A percentile compares a stretch with the other conserved stretches of the same genome.
Conservation (phyloP, 2,888 invertebrate species). For the Ctenicera cuprea region DNA sequence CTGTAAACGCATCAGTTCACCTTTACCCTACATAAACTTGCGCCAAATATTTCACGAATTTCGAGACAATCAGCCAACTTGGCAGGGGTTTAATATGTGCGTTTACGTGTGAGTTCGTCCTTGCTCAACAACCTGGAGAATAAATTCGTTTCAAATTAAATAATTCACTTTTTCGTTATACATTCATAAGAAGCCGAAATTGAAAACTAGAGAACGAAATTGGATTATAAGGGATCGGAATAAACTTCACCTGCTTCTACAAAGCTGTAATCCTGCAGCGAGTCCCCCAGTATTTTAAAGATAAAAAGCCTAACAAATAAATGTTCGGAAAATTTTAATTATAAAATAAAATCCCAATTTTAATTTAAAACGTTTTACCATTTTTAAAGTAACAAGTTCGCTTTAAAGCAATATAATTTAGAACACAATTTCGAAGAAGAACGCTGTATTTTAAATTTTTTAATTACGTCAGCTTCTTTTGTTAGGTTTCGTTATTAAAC, state of each 20-base stretch:
- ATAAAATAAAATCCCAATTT: constrained; percentile 13
- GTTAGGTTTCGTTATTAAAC: background rate
- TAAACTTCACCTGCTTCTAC: constrained; percentile 27
- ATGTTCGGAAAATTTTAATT: background rate
- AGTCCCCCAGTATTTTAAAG: constrained; percentile 3
- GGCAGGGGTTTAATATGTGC: constrained; percentile 19
- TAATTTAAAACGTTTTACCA: constrained; percentile 12
- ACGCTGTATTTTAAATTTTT: background rate
- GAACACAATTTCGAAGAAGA: background rate
- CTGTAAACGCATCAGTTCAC: constrained; percentile 37
- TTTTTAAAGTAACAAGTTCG: constrained; percentile 9
- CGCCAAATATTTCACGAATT: constrained; percentile 35
- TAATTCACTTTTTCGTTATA: constrained; percentile 26
- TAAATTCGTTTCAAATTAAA: constrained; percentile 16
- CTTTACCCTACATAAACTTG: constrained; percentile 41
- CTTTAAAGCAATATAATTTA: background rate
- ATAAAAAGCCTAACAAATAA: constrained; percentile 10
- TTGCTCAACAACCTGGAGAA: background rate
- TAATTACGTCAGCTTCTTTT: background rate
- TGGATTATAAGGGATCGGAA: constrained; percentile 29
- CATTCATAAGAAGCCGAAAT: constrained; percentile 31
- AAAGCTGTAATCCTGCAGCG: constrained; percentile 20
- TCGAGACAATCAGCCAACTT: constrained; percentile 17
- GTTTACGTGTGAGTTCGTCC: constrained; percentile 24
- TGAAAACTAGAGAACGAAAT: constrained; percentile 29